Evolutionary conservation across 2,797 vertebrate genomes (phyloP).

Genomic region (Stomatorhinus walkeri): DNA sequence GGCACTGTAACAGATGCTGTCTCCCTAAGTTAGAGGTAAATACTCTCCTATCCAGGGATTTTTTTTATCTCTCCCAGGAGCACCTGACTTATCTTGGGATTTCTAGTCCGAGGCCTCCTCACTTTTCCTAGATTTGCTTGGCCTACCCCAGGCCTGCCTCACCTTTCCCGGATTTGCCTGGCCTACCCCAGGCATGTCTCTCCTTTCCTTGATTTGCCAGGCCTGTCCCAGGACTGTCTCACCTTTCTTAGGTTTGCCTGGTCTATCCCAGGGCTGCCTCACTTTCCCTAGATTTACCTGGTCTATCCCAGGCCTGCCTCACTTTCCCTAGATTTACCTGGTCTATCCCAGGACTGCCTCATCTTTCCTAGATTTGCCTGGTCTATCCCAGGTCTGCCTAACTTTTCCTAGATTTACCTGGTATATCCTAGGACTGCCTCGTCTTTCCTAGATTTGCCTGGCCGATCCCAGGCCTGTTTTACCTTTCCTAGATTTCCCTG

Average conservation of each 20-base stretch:
- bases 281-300: background rate
- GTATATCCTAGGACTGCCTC: no score
- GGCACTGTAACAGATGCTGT: background rate
- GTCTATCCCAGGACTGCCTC: no score
- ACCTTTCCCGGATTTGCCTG: background rate
- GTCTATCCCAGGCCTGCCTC: background rate
- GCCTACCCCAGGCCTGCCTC: background rate
- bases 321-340: background rate
- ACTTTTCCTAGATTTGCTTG: background rate
- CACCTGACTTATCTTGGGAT: background rate
- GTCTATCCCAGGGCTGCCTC: background rate
- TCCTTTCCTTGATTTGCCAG: background rate
- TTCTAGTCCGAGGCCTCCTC: background rate
- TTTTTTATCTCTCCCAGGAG: background rate
- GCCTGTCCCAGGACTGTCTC: background rate
- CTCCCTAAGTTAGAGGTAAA: background rate
- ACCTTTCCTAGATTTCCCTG: background rate
- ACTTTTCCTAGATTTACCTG: background rate
- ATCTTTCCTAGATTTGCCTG: background rate
- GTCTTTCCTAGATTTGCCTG: background rate
- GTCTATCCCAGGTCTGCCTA: background rate
- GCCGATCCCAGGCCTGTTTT: background rate
- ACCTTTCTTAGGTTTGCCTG: background rate
- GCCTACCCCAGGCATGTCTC: background rate
- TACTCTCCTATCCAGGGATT: background rate